A percentile compares a stretch with the other conserved stretches of the same genome.
phyloP scores from a whole-genome alignment of 2,113 vertebrate genomes.

The Scalopus aquaticus region DNA sequence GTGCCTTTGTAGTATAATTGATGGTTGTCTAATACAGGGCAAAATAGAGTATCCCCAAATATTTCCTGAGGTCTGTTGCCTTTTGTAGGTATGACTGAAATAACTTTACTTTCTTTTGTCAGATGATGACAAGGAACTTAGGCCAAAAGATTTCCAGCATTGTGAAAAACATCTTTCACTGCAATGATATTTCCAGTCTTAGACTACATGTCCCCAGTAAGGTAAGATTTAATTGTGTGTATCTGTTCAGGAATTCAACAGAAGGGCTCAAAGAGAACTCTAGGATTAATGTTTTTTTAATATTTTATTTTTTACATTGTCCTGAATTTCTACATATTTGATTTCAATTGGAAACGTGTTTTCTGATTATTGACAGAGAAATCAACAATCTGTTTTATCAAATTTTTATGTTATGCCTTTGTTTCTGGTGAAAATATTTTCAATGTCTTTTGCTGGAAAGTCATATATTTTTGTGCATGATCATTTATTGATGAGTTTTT shows the following conservation, averaged over 20 bases:
- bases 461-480: background rate
- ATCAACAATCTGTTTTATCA: background rate
- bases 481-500: conserved; percentile 7
- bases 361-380: background rate
- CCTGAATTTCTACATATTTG: background rate
- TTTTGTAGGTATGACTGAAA: background rate
- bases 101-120: background rate
- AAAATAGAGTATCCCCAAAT: background rate
- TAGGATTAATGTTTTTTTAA: background rate
- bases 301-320: background rate
- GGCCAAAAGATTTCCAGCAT: background rate
- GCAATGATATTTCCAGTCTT: background rate
- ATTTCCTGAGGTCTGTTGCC: background rate
- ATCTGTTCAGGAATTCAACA: background rate
- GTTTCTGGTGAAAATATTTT: background rate
- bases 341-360: background rate
- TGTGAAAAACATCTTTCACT: background rate
- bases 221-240: background rate
- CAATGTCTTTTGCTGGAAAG: background rate
- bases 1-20: background rate
- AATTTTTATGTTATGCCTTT: background rate
- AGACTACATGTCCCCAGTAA: background rate
- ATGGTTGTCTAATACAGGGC: background rate
- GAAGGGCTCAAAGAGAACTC: background rate
- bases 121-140: background rate